Conservation (phyloP, 1,140 invertebrate species). For the Pseudomyrmex dendroicus region DNA sequence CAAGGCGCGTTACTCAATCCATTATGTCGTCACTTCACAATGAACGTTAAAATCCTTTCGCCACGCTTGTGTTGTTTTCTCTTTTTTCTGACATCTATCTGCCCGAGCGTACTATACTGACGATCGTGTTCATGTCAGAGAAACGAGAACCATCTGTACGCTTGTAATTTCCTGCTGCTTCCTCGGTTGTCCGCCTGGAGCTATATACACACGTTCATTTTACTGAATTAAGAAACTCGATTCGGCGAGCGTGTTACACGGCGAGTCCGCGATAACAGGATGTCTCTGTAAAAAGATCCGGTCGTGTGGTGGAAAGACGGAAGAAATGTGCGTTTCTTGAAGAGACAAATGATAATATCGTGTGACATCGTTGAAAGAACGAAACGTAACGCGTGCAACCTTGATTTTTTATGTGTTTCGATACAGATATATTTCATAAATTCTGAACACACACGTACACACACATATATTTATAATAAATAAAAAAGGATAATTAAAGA, state of each 20-base stretch:
- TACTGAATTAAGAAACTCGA: slow-evolving; percentile 16
- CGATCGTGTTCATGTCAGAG: slow-evolving; percentile 5
- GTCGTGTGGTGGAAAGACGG: background rate
- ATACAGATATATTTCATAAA: too few species aligned
- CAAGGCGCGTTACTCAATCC: background rate
- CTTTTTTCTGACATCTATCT: slow-evolving; percentile 4
- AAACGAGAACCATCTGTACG: background rate
- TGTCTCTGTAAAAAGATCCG: background rate
- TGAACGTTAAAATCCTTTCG: background rate
- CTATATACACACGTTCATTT: background rate
- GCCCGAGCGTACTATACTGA: background rate
- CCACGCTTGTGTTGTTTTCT: slow-evolving; percentile 22
- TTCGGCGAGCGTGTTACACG: slow-evolving; percentile 3
- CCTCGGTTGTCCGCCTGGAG: background rate
- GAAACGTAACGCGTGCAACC: background rate
- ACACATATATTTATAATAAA: too few species aligned
- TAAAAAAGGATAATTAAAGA: too few species aligned
- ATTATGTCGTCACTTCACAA: slow-evolving; percentile 17
- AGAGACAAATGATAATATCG: background rate
- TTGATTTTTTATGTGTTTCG: too few species aligned
- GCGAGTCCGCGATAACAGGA: background rate
- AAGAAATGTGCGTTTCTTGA: background rate
- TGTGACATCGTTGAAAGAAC: background rate
- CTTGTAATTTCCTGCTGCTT: slow-evolving; percentile 31
- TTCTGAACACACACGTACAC: too few species aligned